Conservation (phyloP, 2,113 vertebrate species). For the Calidris pygmaea region DNA sequence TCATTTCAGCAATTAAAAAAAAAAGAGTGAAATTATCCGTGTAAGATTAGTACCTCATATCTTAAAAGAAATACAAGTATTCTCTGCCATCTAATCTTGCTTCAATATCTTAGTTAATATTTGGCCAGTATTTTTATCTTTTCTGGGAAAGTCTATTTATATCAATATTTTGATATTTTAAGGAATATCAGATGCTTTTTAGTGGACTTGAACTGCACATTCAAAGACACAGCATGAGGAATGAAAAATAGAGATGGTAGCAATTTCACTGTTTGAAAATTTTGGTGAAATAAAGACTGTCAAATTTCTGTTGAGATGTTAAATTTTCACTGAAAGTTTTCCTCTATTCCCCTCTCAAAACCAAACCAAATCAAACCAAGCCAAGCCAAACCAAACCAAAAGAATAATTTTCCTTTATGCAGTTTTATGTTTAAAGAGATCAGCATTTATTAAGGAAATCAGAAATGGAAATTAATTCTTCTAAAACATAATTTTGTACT, state of each 20-base stretch:
- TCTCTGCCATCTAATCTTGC: neutral
- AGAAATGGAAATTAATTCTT: neutral
- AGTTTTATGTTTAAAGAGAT: neutral
- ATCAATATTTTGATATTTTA: neutral
- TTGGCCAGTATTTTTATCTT: neutral
- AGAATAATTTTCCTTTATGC: neutral
- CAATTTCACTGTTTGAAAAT: neutral
- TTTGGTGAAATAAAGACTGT: neutral
- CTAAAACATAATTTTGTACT: neutral
- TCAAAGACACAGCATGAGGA: neutral
- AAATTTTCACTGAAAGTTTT: neutral
- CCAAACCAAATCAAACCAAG: neutral
- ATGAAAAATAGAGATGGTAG: neutral
- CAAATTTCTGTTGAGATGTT: neutral
- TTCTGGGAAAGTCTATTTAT: neutral
- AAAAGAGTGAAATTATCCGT: neutral
- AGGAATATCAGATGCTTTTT: neutral
- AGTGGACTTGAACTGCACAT: neutral
- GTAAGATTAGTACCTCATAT: neutral
- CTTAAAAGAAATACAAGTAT: neutral
- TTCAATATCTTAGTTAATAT: neutral
- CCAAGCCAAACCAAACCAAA: neutral
- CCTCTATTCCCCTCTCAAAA: neutral
- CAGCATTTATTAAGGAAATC: neutral
- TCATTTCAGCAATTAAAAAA: constrained; percentile 2